Evolutionary conservation across 1,140 invertebrate genomes (phyloP), one percentile per base, ranked within the genome.

Genomic region (Mercenaria mercenaria): DNA sequence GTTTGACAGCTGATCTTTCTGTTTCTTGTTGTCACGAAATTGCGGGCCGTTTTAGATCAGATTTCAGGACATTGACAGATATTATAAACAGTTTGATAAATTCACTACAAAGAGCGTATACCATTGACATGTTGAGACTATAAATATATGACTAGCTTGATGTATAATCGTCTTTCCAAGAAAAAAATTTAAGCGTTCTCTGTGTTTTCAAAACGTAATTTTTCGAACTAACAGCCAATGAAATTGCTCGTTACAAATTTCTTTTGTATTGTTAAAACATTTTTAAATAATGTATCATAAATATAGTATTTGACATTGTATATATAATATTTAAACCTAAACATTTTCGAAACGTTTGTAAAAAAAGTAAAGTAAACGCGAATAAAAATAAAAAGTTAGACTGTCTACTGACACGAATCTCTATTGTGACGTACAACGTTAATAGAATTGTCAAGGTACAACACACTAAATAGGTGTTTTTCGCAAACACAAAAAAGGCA

Each of bases 201-300:
- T 39, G 34, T 72, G 67, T 72, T 72, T 72, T 72, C 67, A 72
- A 67, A 72, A 72, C 67, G 34, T 41, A 39, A 72, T 72, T 72
- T 67, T 72, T 72, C 67, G 67, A 72, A 72, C 18, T 39, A 11
- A 39, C 34, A 72, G 32, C 67, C 67, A 72, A 72, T 72, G 34
- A 72, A 39, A 72, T 72, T 41, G 11, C 34, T 39, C 23, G 67
- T 72, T 72, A 72, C 37, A 72, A 72, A 39, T 23, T 37, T 29
- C 67, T 72, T 72, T 72, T 72, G 67, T 72, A 15, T 15, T 13
- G 56, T 47, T 47, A n/a, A n/a, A n/a, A n/a, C n/a, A n/a, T n/a
- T n/a, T n/a, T n/a, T n/a, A n/a, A n/a, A n/a, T n/a, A n/a, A n/a
- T n/a, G n/a, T n/a, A n/a, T n/a, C n/a, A n/a, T n/a, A n/a, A n/a